Percentiles rank a stretch among this genome's conserved stretches.
Conservation (phyloP, 2,113 vertebrate genomes). For the Centropristis striata region DNA sequence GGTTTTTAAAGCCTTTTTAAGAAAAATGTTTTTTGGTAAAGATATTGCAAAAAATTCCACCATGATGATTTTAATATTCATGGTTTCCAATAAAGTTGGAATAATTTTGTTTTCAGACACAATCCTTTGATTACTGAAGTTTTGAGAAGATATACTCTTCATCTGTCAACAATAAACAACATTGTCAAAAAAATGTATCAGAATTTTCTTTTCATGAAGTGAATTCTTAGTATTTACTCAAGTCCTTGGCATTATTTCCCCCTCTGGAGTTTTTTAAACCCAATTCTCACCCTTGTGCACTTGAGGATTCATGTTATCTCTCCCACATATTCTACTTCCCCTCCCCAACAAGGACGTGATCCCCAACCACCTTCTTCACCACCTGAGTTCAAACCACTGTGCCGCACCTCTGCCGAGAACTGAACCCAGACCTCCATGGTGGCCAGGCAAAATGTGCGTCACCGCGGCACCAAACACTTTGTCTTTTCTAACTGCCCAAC, state of each 20-base stretch:
- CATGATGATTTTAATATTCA: too few relatives aligned
- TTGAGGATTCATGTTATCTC: background rate
- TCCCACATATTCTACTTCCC: background rate
- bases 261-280: background rate
- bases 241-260: background rate
- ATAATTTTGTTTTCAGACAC: too few relatives aligned
- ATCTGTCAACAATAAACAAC: too few relatives aligned
- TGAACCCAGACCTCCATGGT: background rate
- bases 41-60: too few relatives aligned
- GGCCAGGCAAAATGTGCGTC: conserved; percentile 11
- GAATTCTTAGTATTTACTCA: background rate
- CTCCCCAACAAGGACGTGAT: background rate
- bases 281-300: background rate
- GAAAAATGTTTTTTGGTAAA: too few relatives aligned
- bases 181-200: too few relatives aligned
- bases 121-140: too few relatives aligned
- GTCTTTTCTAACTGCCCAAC: conserved; percentile 30
- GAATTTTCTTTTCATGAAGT: background rate
- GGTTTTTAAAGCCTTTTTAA: too few relatives aligned
- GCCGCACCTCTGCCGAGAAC: conserved; percentile 27
- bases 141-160: too few relatives aligned
- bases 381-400: conserved; percentile 21
- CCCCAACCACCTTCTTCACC: conserved; percentile 26
- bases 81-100: too few relatives aligned
- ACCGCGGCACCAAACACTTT: conserved; percentile 22